These are phyloP conservation scores for Diuraphis noxia DNA, from an alignment of 1,140 invertebrate species.

Conservation along the genomic window DNA sequence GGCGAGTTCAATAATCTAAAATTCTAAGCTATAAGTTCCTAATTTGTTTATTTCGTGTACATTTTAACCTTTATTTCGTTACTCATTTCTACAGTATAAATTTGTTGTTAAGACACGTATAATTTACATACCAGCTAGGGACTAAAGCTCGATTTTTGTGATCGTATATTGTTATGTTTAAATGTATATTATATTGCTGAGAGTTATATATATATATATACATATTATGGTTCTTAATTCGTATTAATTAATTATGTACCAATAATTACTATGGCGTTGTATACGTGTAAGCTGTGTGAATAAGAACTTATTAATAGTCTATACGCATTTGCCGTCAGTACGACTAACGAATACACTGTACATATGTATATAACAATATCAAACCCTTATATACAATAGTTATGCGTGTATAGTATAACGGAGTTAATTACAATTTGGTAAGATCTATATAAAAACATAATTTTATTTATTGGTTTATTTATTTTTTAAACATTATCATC, in stretches of 20 bases:
- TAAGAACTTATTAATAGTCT: conserved; percentile 5
- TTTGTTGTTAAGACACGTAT: not conserved
- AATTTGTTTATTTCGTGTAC: not conserved
- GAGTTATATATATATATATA: not conserved
- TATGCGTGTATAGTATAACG: not conserved
- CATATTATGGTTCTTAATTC: not conserved
- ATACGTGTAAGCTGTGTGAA: not conserved
- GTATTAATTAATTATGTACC: conserved; percentile 5
- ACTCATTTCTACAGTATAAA: not conserved
- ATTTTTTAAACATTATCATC: not conserved
- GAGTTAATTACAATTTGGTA: not conserved
- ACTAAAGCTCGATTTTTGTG: not conserved
- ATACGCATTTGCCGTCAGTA: not conserved
- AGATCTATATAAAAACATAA: not conserved
- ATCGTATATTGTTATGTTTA: not conserved
- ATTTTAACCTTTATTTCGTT: not conserved
- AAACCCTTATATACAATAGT: not conserved
- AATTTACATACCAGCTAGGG: not conserved
- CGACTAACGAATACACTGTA: not conserved
- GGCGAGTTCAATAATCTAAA: not conserved
- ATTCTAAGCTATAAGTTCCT: not conserved
- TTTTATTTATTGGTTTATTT: not conserved
- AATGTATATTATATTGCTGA: not conserved
- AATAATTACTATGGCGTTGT: not conserved
- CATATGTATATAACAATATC: not conserved